phyloP scores from a whole-genome alignment of 1,140 invertebrate genomes.

The Chlorops oryzae region DNA sequence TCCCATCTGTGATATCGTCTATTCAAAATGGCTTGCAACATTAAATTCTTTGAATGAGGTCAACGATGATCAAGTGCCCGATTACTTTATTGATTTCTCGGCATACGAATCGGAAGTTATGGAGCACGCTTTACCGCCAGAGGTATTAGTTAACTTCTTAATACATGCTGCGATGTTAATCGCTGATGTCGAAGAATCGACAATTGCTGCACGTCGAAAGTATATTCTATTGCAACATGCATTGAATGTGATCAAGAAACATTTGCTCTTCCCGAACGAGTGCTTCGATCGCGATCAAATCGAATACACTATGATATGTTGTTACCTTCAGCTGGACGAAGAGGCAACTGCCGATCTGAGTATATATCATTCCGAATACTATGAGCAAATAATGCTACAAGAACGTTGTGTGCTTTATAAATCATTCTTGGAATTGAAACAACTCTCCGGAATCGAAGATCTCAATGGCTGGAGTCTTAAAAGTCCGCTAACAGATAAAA shows the following conservation, averaged over 20 bases:
- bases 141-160: conserved; percentile 38
- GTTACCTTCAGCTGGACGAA: conserved; percentile 27
- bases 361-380: conserved; percentile 45
- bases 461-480: conserved; percentile 30
- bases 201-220: conserved; percentile 15
- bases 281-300: conserved; percentile 43
- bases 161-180: conserved; percentile 33
- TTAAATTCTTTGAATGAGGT: too few relatives aligned
- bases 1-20: conserved; percentile 40
- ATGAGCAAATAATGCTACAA: conserved; percentile 40
- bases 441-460: conserved; percentile 42
- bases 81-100: conserved; percentile 17
- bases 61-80: too few relatives aligned
- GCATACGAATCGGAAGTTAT: conserved; percentile 35
- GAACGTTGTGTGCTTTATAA: conserved; percentile 43
- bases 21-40: conserved; percentile 36
- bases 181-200: neutral
- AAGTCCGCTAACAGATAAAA: conserved; percentile 16
- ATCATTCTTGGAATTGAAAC: conserved; percentile 41
- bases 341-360: conserved; percentile 5
- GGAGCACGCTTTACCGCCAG: conserved; percentile 32
- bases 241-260: conserved; percentile 37
- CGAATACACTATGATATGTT: conserved; percentile 42
- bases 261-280: conserved; percentile 42
- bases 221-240: conserved; percentile 34